Percentiles rank a stretch among this genome's conserved stretches.
Conservation (phyloP, 2,888 invertebrate species). For the Panopea generosa region DNA sequence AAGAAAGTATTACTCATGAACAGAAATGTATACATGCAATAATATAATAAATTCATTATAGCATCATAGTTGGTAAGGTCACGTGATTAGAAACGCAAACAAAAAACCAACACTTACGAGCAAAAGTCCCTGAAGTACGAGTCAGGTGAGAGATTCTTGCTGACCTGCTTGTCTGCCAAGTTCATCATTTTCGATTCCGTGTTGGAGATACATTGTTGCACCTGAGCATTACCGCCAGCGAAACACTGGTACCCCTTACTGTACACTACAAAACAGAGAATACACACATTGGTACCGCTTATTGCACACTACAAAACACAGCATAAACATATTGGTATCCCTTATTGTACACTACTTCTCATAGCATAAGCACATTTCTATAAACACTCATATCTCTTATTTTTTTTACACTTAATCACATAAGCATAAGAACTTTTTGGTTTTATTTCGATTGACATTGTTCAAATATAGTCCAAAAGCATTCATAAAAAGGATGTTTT, state of each 20-base stretch:
- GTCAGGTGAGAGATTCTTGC: slow-evolving; percentile 60
- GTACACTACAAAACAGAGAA: slow-evolving; percentile 52
- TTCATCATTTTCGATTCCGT: slow-evolving; percentile 65
- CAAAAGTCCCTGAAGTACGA: slow-evolving; percentile 68
- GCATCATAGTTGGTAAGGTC: no score
- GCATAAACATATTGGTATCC: slow-evolving; percentile 41
- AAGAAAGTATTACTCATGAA: no score
- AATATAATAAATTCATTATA: no score
- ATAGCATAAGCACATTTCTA: no score
- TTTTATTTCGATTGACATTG: no score
- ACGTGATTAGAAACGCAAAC: no score
- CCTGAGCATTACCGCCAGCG: slow-evolving; percentile 44
- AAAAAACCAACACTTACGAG: slow-evolving; percentile 58
- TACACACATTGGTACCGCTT: slow-evolving; percentile 50
- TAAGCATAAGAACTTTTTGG: no score
- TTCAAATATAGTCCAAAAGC: no score
- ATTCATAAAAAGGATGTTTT: no score
- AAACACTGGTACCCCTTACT: slow-evolving; percentile 57
- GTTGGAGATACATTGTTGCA: slow-evolving; percentile 59
- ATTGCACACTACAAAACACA: slow-evolving; percentile 50
- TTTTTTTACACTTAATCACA: no score
- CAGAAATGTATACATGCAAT: no score
- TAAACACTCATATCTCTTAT: no score
- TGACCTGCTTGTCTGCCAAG: slow-evolving; percentile 60
- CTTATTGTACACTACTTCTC: slow-evolving; percentile 9